phyloP scores from a whole-genome alignment of 2,797 vertebrate species.

The Chelon auratus region DNA sequence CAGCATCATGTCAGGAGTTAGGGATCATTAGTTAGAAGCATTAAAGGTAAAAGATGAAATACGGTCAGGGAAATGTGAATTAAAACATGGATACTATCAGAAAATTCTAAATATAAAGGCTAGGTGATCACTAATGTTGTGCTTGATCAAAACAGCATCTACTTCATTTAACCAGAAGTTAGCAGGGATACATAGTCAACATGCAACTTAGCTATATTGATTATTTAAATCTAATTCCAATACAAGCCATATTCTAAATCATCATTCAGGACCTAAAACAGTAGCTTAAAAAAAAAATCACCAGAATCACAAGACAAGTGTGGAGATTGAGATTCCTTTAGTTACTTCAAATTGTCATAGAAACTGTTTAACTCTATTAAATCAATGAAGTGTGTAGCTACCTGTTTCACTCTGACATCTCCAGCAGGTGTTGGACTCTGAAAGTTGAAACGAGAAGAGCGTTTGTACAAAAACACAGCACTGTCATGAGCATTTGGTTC shows the following conservation, averaged over 20 bases:
- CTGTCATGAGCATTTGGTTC: constrained; percentile 8
- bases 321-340: too few relatives aligned
- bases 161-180: background rate
- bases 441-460: constrained; percentile 70
- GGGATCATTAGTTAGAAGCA: constrained; percentile 69
- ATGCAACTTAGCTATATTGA: constrained; percentile 11
- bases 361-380: constrained; percentile 4
- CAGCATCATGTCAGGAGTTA: constrained; percentile 75
- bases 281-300: too few relatives aligned
- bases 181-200: background rate
- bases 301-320: too few relatives aligned
- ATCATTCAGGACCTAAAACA: background rate
- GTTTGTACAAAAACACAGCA: constrained; percentile 41
- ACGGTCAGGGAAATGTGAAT: constrained; percentile 45
- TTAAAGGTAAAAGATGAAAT: constrained; percentile 59
- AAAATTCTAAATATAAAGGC: background rate
- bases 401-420: constrained; percentile 86
- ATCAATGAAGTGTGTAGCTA: constrained; percentile 61
- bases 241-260: background rate
- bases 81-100: constrained; percentile 26
- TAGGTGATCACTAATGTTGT: constrained; percentile 5
- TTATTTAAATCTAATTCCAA: background rate
- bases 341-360: too few relatives aligned
- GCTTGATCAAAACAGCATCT: background rate
- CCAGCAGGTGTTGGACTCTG: constrained; percentile 86